Evolutionary conservation across 2,888 invertebrate species (phyloP).

Genomic region (Drosophila stalkeri): DNA sequence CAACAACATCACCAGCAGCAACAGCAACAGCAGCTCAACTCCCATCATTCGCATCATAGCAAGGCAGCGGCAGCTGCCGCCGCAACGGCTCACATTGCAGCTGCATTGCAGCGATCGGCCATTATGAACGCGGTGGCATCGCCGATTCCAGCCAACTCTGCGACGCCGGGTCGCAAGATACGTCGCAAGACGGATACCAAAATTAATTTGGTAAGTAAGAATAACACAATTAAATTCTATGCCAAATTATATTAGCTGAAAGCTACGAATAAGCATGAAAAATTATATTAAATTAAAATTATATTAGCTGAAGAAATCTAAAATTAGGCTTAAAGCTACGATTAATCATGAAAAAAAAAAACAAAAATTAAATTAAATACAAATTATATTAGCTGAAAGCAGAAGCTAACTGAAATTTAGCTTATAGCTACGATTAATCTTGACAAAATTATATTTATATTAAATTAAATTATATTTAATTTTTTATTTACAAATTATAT

Average conservation of each 20-base stretch:
- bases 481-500: neutral
- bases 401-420: neutral
- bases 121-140: slow-evolving; percentile 86
- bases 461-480: too few relatives aligned
- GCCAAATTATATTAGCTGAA: neutral
- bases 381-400: neutral
- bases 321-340: too few relatives aligned
- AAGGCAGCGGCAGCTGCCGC: slow-evolving; percentile 75
- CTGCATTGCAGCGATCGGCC: slow-evolving; percentile 81
- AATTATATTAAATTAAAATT: neutral
- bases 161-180: slow-evolving; percentile 89
- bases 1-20: slow-evolving; percentile 45
- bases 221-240: too few relatives aligned
- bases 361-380: too few relatives aligned
- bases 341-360: too few relatives aligned
- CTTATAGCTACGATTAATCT: neutral
- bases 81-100: slow-evolving; percentile 63
- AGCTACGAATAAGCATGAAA: too few relatives aligned
- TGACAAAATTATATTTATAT: too few relatives aligned
- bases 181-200: slow-evolving; percentile 90
- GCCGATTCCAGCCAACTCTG: slow-evolving; percentile 85
- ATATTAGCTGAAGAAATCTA: neutral
- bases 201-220: slow-evolving; percentile 81
- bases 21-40: slow-evolving; percentile 47
- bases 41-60: slow-evolving; percentile 64